Conservation (phyloP, 2,888 invertebrate species). For the Drosophila helvetica region DNA sequence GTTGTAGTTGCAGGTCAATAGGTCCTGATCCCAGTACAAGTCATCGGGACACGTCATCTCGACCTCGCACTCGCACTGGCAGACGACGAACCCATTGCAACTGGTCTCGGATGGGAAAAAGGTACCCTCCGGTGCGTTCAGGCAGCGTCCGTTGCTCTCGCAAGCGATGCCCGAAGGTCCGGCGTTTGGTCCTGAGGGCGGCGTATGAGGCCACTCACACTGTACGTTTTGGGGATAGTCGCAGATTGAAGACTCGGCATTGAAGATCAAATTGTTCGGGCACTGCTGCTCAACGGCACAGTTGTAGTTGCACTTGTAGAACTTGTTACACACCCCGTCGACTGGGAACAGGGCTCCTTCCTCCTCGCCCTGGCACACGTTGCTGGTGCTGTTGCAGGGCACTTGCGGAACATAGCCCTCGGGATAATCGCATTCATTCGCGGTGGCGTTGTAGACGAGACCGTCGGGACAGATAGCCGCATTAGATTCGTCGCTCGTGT, state of each 20-base stretch:
- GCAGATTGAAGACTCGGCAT: constrained; percentile 1
- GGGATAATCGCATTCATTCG: constrained; percentile 56
- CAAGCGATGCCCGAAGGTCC: constrained; percentile 77
- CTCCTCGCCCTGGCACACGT: constrained; percentile 40
- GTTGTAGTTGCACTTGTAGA: constrained; percentile 68
- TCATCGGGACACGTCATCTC: constrained; percentile 40
- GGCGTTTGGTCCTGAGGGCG: constrained; percentile 70
- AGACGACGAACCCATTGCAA: constrained; percentile 63
- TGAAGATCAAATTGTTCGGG: constrained; percentile 59
- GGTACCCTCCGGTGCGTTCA: constrained; percentile 60
- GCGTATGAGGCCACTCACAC: constrained; percentile 55
- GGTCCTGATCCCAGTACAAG: constrained; percentile 48
- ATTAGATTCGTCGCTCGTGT: neutral
- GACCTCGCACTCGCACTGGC: constrained; percentile 79
- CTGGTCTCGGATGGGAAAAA: constrained; percentile 46
- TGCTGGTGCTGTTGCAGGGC: constrained; percentile 38
- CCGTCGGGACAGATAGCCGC: constrained; percentile 39
- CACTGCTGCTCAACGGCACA: constrained; percentile 65
- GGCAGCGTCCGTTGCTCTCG: constrained; percentile 62
- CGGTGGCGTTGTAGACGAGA: constrained; percentile 63
- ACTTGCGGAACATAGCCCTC: constrained; percentile 58
- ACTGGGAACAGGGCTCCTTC: constrained; percentile 60
- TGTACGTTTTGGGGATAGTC: constrained; percentile 49
- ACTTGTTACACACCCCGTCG: constrained; percentile 57
- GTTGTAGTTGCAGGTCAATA: constrained; percentile 49